Evolutionary conservation across 2,888 invertebrate species (phyloP).

Genomic region (Hypolimnas misippus): DNA sequence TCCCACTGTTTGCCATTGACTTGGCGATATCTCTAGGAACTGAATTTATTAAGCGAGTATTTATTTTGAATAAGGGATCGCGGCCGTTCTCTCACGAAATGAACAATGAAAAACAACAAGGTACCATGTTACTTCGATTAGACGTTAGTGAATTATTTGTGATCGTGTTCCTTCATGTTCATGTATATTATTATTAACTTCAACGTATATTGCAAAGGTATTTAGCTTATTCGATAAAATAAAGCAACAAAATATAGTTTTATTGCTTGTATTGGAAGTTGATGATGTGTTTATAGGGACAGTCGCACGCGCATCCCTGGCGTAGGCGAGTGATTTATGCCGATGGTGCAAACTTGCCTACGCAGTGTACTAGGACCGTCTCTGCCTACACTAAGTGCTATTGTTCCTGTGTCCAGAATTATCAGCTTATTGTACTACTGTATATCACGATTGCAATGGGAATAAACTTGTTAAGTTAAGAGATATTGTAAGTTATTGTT

Average conservation of each 20-base stretch:
- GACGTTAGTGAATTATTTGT: neutral
- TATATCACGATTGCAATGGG: constrained; percentile 19
- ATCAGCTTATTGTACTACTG: constrained; percentile 32
- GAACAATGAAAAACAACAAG: constrained; percentile 16
- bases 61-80: constrained; percentile 40
- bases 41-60: constrained; percentile 65
- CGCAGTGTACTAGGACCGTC: constrained; percentile 33
- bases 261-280: constrained; percentile 32
- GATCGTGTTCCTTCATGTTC: no score
- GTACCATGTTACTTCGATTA: neutral
- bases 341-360: constrained; percentile 40
- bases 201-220: neutral
- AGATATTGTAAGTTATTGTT: constrained; percentile 3
- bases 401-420: constrained; percentile 28
- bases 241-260: constrained; percentile 24
- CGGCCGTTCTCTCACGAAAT: constrained; percentile 36
- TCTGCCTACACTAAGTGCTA: constrained; percentile 32
- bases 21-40: constrained; percentile 65
- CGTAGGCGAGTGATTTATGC: constrained; percentile 73
- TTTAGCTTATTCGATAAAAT: neutral
- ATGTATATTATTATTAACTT: no score
- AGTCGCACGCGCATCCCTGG: constrained; percentile 52
- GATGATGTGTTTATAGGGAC: constrained; percentile 46
- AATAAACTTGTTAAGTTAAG: constrained; percentile 18
- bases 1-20: constrained; percentile 62